Base-by-base conservation (phyloP, 2,888 invertebrate genomes). In the Drosophila gaucha region DNA sequence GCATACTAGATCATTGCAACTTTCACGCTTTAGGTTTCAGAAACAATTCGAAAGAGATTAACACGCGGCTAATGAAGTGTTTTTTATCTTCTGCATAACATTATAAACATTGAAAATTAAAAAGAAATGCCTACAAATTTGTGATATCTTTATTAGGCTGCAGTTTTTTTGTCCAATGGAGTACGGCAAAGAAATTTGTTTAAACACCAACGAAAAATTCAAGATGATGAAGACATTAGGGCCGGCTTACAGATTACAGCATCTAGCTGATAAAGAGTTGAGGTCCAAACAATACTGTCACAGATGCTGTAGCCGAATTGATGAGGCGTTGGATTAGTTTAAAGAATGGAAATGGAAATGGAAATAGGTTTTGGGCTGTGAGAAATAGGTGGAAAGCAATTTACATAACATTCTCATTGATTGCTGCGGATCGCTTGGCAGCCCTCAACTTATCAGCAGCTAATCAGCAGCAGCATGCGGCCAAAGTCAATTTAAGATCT, bases 391-490 rank as follows among this genome's bases (percentile, higher is more conserved):
- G 24, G 39, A 31, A 38, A 33, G 31, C 30, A 66, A 86, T 86
- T 84, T 59, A 79, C 85, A 80, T 80, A 85, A 71, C 76, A 77
- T 84, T 74, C 71, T 66, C 77, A 75, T 74, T 75, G 72, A 78
- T 79, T 79, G 74, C 59, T 46, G 56, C 5, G 51, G 51, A 52
- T 39, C 64, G 60, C 38, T 63, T 78, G 70, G 74, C 65, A 65
- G 86, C 80, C 60, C 44, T 30, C 31, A 73, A 78, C 73, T 72
- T 77, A 80, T 84, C 87, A 86, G 84, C 86, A 71, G 86, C 86
- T 84, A 84, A 84, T 84, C 84, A 86, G 86, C 76, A 71, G 74
- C 82, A 74, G 76, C 82, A 70, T 79, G 74, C 56, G 72, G 77
- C 68, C 75, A 64, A 41, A 69, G 72, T 70, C 82, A 75, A 82